These are phyloP conservation scores for Hippocampus zosterae DNA, from an alignment of 2,113 vertebrate genomes.

Conservation along the genomic window DNA sequence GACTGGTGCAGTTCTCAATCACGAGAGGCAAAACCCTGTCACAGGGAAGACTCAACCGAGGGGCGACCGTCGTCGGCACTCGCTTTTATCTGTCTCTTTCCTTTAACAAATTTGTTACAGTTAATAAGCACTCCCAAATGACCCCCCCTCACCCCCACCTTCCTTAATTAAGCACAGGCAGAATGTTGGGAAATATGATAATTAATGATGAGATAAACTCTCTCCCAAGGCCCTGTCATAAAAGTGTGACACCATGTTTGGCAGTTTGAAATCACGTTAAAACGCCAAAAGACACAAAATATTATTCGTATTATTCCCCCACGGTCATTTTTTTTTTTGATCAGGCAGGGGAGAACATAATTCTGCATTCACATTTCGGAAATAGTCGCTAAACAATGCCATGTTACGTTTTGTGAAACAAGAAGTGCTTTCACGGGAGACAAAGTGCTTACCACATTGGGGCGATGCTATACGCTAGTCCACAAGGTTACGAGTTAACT, in stretches of 20 bases:
- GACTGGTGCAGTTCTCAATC: slow-evolving; percentile 99
- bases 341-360: slow-evolving; percentile 27
- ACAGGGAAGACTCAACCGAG: slow-evolving; percentile 86
- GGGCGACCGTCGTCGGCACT: slow-evolving; percentile 39
- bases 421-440: neutral
- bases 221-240: slow-evolving; percentile 97
- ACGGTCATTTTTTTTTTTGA: slow-evolving; percentile 12
- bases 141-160: slow-evolving; percentile 65
- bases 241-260: slow-evolving; percentile 99
- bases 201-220: slow-evolving; percentile 99
- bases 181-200: slow-evolving; percentile 99
- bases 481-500: no score
- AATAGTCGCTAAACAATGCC: slow-evolving; percentile 72
- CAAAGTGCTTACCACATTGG: no score
- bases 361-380: slow-evolving; percentile 70
- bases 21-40: slow-evolving; percentile 88
- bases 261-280: slow-evolving; percentile 96
- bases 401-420: slow-evolving; percentile 15
- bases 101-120: slow-evolving; percentile 99
- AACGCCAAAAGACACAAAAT: slow-evolving; percentile 54
- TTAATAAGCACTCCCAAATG: slow-evolving; percentile 99
- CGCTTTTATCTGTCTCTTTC: slow-evolving; percentile 72
- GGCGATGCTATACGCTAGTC: no score
- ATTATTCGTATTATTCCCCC: slow-evolving; percentile 37
- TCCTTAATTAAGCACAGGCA: slow-evolving; percentile 96